Base-by-base conservation (phyloP, 2,888 invertebrate species). In the Chrysomela aeneicollis region DNA sequence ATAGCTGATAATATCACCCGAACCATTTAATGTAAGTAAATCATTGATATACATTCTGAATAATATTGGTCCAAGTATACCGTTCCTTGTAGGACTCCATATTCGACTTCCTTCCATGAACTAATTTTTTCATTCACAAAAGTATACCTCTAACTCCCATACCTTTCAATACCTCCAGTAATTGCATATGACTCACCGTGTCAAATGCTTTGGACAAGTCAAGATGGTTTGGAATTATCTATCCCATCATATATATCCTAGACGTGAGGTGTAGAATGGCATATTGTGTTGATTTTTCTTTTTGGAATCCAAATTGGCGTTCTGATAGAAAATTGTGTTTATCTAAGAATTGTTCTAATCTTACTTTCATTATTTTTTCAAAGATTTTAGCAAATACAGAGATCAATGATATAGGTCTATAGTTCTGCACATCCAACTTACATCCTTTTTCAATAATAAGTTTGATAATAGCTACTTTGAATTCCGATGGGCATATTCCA, bases 321-420 rank as follows among this genome's bases (percentile, higher is more conserved):
- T 35, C 32, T 8, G 32, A 35, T 10, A 35, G 32, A n/a, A n/a
- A n/a, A n/a, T n/a, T n/a, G n/a, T n/a, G n/a, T n/a, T n/a, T n/a
- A n/a, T n/a, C n/a, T 6, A 26, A 26, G 10, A 35, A 9, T 2
- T 35, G 5, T 35, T 10, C 6, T 46, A 17, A 46, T 46, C 6
- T 10, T 2, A 12, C 46, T 46, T 46, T 2, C 42, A 5, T 21
- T 21, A 12, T 46, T 57, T 57, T 57, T 57, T 46, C 21, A 46
- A 57, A 37, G 19, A 15, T 42, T 57, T 57, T 42, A 8, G 1
- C 10, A n/a, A n/a, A n/a, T n/a, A n/a, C n/a, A 26, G 57, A 18
- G 10, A 57, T 57, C 21, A 57, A 12, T 12, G 57, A 57, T 12
- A 57, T 57, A 12, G 57, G 46, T 21, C 57, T 18, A 57, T 57